Conservation (phyloP, 2,113 vertebrate species). For the Syngnathus typhle region DNA sequence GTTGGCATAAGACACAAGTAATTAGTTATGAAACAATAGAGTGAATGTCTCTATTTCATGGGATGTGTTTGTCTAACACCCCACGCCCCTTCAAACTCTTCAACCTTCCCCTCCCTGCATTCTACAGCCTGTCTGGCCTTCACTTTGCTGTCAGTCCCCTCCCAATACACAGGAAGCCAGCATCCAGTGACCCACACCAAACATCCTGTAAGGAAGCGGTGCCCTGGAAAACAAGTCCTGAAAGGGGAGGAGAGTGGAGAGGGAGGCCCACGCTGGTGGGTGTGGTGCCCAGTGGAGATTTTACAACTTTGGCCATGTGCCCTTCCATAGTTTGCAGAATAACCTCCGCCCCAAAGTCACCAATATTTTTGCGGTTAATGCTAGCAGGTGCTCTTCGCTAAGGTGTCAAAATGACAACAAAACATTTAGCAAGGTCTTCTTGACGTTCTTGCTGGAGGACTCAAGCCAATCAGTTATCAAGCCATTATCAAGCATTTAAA, state of each 20-base stretch:
- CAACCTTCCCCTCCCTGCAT: conserved; percentile 46
- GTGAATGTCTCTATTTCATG: conserved; percentile 44
- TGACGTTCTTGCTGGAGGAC: too few species aligned
- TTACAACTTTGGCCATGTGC: conserved; percentile 52
- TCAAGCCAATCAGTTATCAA: too few species aligned
- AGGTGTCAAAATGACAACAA: neutral
- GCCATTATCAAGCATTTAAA: too few species aligned
- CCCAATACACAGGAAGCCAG: conserved; percentile 75
- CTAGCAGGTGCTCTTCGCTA: conserved; percentile 29
- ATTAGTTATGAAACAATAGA: conserved; percentile 52
- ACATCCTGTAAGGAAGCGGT: conserved; percentile 77
- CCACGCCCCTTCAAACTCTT: conserved; percentile 22
- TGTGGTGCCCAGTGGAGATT: conserved; percentile 47
- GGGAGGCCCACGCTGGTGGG: conserved; percentile 46
- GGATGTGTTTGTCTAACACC: conserved; percentile 54
- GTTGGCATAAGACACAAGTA: conserved; percentile 40
- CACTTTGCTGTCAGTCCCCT: conserved; percentile 71
- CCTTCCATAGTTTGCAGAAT: conserved; percentile 1
- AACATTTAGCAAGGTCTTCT: neutral
- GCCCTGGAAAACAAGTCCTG: conserved; percentile 67
- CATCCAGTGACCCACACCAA: conserved; percentile 71
- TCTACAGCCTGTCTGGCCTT: conserved; percentile 67
- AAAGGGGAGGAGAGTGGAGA: conserved; percentile 44
- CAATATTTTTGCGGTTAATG: conserved; percentile 13
- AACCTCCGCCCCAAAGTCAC: conserved; percentile 46